Evolutionary conservation across 1,140 invertebrate species (phyloP).

Genomic region (Saccostrea glomerata): DNA sequence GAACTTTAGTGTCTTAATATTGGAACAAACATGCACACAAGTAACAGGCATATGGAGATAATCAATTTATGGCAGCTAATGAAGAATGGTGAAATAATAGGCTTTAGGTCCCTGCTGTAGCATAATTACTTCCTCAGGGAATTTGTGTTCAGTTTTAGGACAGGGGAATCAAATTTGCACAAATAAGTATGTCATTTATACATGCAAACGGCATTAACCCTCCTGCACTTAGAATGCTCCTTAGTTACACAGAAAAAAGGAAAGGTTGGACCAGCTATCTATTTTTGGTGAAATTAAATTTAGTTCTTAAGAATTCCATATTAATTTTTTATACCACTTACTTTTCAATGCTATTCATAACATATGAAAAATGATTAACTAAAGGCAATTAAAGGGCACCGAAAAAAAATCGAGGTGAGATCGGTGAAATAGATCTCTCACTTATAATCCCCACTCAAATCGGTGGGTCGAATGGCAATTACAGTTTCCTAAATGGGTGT

Average conservation of each 20-base stretch:
- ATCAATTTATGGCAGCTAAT: conserved; percentile 27
- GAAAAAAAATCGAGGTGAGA: background rate
- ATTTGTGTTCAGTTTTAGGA: conserved; percentile 9
- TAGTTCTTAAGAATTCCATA: background rate
- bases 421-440: background rate
- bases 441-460: background rate
- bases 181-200: background rate
- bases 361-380: too few species aligned
- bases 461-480: background rate
- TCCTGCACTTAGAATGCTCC: background rate
- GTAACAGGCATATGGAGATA: conserved; percentile 10
- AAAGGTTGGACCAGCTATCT: background rate
- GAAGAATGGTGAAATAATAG: background rate
- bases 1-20: conserved; percentile 7
- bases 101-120: background rate
- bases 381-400: background rate
- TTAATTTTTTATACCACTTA: background rate
- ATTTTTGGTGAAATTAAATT: background rate
- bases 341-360: too few species aligned
- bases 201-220: background rate
- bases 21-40: background rate
- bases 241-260: background rate
- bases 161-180: conserved; percentile 1
- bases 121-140: conserved; percentile 17
- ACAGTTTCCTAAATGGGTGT: background rate